phyloP scores from a whole-genome alignment of 2,888 invertebrate species.

The Eupithecia insigniata region DNA sequence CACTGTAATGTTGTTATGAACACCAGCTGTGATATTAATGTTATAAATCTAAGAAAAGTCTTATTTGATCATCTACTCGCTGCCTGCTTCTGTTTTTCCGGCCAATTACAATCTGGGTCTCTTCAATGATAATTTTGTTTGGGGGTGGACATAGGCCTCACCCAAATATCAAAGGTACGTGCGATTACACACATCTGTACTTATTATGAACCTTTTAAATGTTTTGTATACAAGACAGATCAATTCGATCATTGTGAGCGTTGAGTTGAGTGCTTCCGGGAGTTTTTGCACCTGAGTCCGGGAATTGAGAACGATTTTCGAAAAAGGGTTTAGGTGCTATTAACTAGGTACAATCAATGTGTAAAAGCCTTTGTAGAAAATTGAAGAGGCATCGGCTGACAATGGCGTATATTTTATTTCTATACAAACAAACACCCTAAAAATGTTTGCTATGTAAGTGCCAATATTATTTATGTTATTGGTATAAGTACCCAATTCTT shows the following conservation, averaged over 20 bases:
- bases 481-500: not conserved
- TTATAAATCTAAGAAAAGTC: not conserved
- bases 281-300: not conserved
- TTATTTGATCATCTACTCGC: not conserved
- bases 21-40: not conserved
- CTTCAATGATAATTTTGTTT: no score
- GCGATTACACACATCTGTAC: not conserved
- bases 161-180: not conserved
- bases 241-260: not conserved
- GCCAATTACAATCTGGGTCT: no score
- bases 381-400: not conserved
- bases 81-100: no score
- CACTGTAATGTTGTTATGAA: slow-evolving; percentile 5
- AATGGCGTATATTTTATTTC: not conserved
- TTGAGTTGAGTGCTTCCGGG: slow-evolving; percentile 1
- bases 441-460: no score
- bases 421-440: no score
- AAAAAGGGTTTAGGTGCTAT: not conserved
- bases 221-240: not conserved
- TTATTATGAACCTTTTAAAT: not conserved
- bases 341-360: not conserved
- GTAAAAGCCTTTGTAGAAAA: not conserved
- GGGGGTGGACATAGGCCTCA: no score
- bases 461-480: not conserved
- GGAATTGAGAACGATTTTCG: not conserved